Conservation (phyloP, 2,888 invertebrate species). For the Leucoptera coffeella region DNA sequence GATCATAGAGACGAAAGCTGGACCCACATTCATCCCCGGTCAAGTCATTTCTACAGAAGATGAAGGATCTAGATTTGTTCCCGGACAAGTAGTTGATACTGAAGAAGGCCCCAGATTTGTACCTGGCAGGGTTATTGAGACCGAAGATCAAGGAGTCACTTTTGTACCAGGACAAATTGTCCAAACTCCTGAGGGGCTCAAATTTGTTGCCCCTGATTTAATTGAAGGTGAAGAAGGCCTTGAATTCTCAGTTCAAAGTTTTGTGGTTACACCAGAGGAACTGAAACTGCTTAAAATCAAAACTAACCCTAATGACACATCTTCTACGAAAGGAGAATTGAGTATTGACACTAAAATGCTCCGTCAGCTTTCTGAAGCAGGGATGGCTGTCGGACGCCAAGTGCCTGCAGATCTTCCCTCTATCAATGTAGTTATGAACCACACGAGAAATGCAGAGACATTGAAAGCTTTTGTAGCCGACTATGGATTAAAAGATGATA, state of each 20-base stretch:
- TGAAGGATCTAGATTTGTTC: conserved; percentile 55
- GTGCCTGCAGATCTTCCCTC: conserved; percentile 55
- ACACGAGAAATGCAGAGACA: conserved; percentile 41
- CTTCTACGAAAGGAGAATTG: conserved; percentile 51
- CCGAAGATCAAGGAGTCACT: conserved; percentile 62
- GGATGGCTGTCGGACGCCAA: conserved; percentile 62
- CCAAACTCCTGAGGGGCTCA: conserved; percentile 63
- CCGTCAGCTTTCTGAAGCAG: conserved; percentile 61
- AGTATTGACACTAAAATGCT: conserved; percentile 61
- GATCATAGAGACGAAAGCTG: conserved; percentile 67
- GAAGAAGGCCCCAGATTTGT: conserved; percentile 65
- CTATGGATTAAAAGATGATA: conserved; percentile 42
- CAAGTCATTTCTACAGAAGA: conserved; percentile 64
- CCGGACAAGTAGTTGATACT: conserved; percentile 68
- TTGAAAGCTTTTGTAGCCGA: conserved; percentile 42
- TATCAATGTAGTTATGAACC: conserved; percentile 51
- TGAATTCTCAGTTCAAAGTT: conserved; percentile 67
- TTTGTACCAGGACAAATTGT: conserved; percentile 76
- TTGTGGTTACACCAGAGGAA: conserved; percentile 49
- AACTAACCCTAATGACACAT: conserved; percentile 43
- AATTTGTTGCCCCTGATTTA: conserved; percentile 63
- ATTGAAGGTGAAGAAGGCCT: conserved; percentile 60
- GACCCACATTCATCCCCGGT: conserved; percentile 72
- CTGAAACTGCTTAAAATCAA: conserved; percentile 40
- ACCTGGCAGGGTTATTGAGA: conserved; percentile 66